phyloP scores from a whole-genome alignment of 2,797 vertebrate genomes.

The Octomys mimax region DNA sequence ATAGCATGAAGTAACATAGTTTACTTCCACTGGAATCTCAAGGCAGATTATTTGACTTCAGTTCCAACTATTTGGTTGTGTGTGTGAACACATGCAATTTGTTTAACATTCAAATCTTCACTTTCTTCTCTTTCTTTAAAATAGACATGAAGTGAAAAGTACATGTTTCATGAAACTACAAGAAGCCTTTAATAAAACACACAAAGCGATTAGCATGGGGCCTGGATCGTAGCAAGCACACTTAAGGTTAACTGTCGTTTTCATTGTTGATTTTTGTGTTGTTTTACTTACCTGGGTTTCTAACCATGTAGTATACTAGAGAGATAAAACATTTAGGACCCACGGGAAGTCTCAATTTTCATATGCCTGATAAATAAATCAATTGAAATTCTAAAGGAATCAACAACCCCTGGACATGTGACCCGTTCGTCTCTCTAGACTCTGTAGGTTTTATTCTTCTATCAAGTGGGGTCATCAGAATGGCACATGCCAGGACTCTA shows the following conservation, averaged over 20 bases:
- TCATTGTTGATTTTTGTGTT: background rate
- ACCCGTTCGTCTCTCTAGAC: background rate
- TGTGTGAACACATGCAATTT: background rate
- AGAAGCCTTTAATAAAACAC: background rate
- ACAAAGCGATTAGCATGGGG: background rate
- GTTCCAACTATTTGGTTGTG: background rate
- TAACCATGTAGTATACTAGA: background rate
- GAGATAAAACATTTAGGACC: background rate
- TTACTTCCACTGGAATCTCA: background rate
- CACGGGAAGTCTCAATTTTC: background rate
- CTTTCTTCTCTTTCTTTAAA: background rate
- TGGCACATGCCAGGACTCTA: background rate
- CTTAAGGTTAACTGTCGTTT: background rate
- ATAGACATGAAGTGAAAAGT: background rate
- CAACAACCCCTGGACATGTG: background rate
- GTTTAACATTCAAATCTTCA: background rate
- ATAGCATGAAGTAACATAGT: background rate
- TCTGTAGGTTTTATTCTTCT: constrained; percentile 3
- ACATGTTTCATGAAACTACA: background rate
- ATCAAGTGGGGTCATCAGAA: constrained; percentile 48
- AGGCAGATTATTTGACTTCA: background rate
- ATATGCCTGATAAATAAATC: background rate
- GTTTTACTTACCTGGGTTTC: background rate
- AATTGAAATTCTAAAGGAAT: constrained; percentile 44
- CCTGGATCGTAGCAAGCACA: background rate